Evolutionary conservation across 2,113 vertebrate genomes (phyloP).

Genomic region (Chitala chitala): DNA sequence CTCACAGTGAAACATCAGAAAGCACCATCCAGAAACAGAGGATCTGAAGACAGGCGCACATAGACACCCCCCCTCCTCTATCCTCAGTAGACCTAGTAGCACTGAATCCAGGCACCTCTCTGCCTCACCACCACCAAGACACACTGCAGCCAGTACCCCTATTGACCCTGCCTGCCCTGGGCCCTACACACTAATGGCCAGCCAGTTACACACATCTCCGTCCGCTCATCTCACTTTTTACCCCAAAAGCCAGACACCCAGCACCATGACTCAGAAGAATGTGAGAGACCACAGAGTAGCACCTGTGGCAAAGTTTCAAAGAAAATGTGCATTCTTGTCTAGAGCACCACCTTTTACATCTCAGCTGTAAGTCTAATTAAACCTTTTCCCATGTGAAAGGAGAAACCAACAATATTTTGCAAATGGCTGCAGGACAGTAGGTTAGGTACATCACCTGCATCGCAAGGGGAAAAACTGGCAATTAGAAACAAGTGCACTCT

Average conservation of each 20-base stretch:
- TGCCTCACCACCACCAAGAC: no score
- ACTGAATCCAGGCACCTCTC: background rate
- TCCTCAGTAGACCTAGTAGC: background rate
- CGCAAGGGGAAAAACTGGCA: no score
- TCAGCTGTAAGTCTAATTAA: background rate
- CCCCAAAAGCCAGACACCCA: background rate
- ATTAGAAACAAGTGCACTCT: no score
- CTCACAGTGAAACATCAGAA: background rate
- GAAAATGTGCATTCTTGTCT: background rate
- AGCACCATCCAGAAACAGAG: background rate
- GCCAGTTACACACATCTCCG: background rate
- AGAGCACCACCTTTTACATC: background rate
- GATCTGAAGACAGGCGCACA: no score
- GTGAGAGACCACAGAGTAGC: background rate
- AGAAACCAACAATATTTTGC: background rate
- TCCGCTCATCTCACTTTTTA: background rate
- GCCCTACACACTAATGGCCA: background rate
- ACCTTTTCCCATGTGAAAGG: conserved; percentile 3
- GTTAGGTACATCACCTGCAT: no score
- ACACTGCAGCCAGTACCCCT: background rate
- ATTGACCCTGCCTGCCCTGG: background rate
- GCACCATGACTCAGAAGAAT: no score
- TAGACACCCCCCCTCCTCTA: no score
- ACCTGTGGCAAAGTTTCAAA: background rate
- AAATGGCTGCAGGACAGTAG: background rate